Evolutionary conservation across 1,140 invertebrate genomes (phyloP).

Genomic region (Holotrichia oblita): DNA sequence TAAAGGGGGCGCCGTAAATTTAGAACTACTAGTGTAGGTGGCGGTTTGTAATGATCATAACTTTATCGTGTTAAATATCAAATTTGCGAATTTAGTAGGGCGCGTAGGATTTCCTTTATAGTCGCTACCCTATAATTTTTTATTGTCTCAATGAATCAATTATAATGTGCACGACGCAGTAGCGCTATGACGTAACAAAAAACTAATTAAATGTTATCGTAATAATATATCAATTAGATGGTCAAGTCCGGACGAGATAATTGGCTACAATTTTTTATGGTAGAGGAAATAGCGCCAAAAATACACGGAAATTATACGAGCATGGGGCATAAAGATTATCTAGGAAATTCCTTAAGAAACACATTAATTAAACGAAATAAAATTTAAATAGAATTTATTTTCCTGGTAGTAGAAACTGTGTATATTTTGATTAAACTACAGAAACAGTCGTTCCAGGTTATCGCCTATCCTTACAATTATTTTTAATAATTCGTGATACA

Average conservation of each 20-base stretch:
- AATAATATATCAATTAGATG: constrained; percentile 14
- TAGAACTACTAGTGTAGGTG: not conserved
- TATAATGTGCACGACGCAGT: not conserved
- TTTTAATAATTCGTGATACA: no score
- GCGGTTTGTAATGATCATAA: not conserved
- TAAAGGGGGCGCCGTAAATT: not conserved
- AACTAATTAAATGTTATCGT: constrained; percentile 14
- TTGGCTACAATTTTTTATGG: not conserved
- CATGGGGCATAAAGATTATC: not conserved
- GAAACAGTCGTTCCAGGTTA: no score
- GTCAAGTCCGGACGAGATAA: not conserved
- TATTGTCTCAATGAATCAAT: constrained; percentile 9
- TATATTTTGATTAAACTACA: no score
- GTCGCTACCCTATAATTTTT: not conserved
- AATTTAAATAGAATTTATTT: not conserved
- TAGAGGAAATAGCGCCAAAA: not conserved
- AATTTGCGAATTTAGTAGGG: not conserved
- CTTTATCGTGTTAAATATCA: not conserved
- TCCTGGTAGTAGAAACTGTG: no score
- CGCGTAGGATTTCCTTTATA: not conserved
- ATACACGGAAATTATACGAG: not conserved
- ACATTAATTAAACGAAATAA: not conserved
- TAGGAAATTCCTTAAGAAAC: not conserved
- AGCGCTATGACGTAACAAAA: not conserved
- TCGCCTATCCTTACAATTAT: no score